Evolutionary conservation across 2,888 invertebrate species (phyloP), one percentile per base, ranked within the genome.

Genomic region (Oscheius onirici): DNA sequence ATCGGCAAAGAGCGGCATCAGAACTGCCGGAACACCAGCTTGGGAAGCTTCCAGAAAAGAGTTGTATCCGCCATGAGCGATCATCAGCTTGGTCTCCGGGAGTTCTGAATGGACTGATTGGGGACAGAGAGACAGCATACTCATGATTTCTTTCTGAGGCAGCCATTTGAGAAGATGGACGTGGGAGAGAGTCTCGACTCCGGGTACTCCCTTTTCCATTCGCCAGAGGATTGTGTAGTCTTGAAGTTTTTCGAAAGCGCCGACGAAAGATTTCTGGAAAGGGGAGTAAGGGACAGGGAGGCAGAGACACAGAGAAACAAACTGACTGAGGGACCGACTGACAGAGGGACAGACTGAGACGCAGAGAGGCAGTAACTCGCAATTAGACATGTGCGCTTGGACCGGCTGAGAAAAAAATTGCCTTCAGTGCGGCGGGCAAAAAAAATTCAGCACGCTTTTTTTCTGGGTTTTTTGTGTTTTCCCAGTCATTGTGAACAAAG

Each of bases 21-120:
- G 60, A 2, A 86, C 82, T 8, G 84, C 81, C 0, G 86, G 86
- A 43, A 86, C 77, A 11, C 86, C 86, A 10, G 85, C 84, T 67
- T 77, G 68, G 8, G 86, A 78, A 1, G 86, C 80, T 69, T 86
- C 86, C 41, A 87, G 65, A 41, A 86, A 82, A 1, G 83, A 83
- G 66, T 87, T 86, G 72, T 86, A 86, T n/a, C 86, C 86, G 15
- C 86, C 86, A 66, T 86, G 86, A n/a, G 86, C 86, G 54, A 86
- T 82, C 67, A 86, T 75, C 41, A 86, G 70, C 55, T 76, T 77
- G 61, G 81, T 84, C 66, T 80, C 77, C 13, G 84, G 84, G 44
- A 83, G 84, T 61, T 65, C 84, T 84, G 58, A 70, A 79, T 41
- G 52, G 8, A 40, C n/a, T 28, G 17, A 44, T 52, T 22, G 34